Evolutionary conservation across 2,797 vertebrate genomes (phyloP), one percentile per base, ranked within the genome.

Genomic region (Pseudotriccus pelzelni): DNA sequence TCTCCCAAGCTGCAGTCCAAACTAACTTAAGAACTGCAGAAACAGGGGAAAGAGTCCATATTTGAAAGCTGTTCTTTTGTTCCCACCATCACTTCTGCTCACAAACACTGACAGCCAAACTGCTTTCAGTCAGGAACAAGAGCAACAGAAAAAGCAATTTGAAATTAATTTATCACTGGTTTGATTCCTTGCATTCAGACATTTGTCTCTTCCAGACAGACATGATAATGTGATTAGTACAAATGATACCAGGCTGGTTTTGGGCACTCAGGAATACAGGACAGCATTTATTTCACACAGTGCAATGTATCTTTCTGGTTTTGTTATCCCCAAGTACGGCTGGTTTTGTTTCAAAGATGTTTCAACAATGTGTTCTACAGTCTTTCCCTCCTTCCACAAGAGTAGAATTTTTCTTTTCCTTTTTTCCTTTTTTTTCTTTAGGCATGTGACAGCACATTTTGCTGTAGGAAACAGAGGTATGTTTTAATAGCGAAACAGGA

Each of bases 401-500:
- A 43, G 5, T 19, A 5, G 18, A n/a, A 8, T 32, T 66, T 60
- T 49, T 50, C 3, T 15, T 23, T 13, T 10, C 10, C 23, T 14
- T 21, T 44, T 44, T 44, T 10, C 11, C 10, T 32, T 25, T 43
- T 49, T 44, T 47, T n/a, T 18, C 7, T 76, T 70, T 59, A 52
- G 27, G 14, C 49, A 52, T 9, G 4, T 49, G 28, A 79, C 30
- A 76, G 27, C 37, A 34, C 25, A n/a, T 88, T 89, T 75, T 90
- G 28, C 62, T 81, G 8, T 20, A 72, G 50, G 34, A 93, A 91
- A 73, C 3, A 36, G 19, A 50, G 9, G 15, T 36, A 19, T 66
- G 43, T 84, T 88, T 92, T 77, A 85, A 82, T 13, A 88, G 75
- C 9, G 41, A 87, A 95, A 92, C 22, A n/a, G 84, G 72, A 87